Base-by-base conservation (phyloP, 2,888 invertebrate genomes). In the Cryptosula pallasiana region DNA sequence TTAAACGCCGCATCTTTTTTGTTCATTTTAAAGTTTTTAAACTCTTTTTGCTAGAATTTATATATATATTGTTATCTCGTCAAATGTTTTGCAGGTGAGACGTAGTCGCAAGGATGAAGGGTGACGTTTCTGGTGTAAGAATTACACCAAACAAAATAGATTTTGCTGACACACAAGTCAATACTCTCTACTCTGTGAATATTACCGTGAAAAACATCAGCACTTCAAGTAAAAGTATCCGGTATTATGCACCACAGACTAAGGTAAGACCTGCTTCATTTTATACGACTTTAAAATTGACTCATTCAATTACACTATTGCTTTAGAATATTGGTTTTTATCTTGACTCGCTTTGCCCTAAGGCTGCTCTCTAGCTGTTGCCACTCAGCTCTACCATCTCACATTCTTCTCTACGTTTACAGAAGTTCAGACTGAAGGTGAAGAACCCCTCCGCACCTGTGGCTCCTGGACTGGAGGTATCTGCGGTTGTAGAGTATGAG, bases 131-230 rank as follows among this genome's bases (percentile, higher is more conserved):
- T 16, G 83, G 83, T 13, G 81, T 84, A 71, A 75, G 83, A 54
- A 81, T 84, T 29, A 79, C 78, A 70, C 84, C 84, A 34, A 74
- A 80, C 29, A 74, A 78, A n/a, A 72, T 83, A 35, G 80, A 81
- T 72, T 84, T 83, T 75, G 78, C 75, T 75, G 82, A 84, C 73
- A 79, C 79, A 34, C 79, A 79, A 69, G 76, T 80, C 16, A 78
- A 79, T 57, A 76, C 75, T 2, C 73, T 78, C 34, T 79, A 79
- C 73, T 78, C 78, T 69, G 73, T 80, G 63, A 78, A 78, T 70
- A 77, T 84, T 35, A 79, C 80, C 25, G 82, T 84, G 69, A 80
- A 81, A 77, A 84, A 84, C 76, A 79, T 82, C 35, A 79, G 81
- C 75, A 82, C 78, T 75, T 75, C 77, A 16, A 80, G 81, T 77